phyloP scores from a whole-genome alignment of 2,888 invertebrate genomes.

The Tholera decimalis region DNA sequence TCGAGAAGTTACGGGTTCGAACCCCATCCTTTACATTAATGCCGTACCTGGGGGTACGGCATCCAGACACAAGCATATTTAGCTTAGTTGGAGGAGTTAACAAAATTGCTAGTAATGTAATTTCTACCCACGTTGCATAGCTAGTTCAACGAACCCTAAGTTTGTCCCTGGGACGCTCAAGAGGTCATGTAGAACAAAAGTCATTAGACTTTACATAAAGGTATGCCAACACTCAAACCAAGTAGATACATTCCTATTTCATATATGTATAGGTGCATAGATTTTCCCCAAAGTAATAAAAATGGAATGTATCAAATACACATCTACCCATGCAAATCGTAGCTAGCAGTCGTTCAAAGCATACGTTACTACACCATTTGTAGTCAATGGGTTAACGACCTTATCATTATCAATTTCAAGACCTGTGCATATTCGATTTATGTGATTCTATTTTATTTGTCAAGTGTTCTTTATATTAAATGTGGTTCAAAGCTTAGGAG shows the following conservation, averaged over 20 bases:
- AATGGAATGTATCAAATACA: constrained; percentile 35
- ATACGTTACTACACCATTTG: constrained; percentile 52
- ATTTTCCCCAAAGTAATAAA: constrained; percentile 6
- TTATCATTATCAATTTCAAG: constrained; percentile 21
- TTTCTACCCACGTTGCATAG: too few relatives aligned
- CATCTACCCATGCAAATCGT: constrained; percentile 40
- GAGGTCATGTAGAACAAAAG: background rate
- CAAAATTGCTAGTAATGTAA: too few relatives aligned
- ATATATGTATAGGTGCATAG: background rate
- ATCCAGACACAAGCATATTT: too few relatives aligned
- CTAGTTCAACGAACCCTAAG: background rate
- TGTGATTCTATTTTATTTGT: constrained; percentile 9
- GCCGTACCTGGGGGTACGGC: too few relatives aligned
- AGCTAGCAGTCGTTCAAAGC: constrained; percentile 34
- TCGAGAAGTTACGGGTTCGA: too few relatives aligned
- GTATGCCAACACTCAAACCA: background rate
- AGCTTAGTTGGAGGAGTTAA: too few relatives aligned
- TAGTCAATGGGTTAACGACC: constrained; percentile 45
- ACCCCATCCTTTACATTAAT: too few relatives aligned
- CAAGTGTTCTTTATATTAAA: background rate
- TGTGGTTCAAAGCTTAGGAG: constrained; percentile 4
- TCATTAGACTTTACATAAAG: background rate
- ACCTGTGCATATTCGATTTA: constrained; percentile 25
- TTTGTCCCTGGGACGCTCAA: background rate
- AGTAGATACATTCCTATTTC: background rate